These are phyloP conservation scores for Aethes cnicana DNA, from an alignment of 2,888 invertebrate species.

Conservation along the genomic window DNA sequence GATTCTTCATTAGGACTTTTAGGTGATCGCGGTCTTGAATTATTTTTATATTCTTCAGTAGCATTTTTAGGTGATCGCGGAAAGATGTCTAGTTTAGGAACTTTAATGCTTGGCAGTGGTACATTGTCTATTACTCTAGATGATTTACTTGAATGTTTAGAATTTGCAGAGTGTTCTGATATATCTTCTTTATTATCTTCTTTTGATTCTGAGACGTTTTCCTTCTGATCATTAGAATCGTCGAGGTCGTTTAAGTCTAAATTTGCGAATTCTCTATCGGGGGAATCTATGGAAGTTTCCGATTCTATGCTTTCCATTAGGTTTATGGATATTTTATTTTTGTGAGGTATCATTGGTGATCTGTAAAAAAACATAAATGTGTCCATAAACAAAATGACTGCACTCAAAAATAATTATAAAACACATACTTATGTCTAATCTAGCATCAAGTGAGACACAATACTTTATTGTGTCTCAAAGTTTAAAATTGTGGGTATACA, in stretches of 20 bases:
- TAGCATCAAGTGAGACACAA: too few species aligned
- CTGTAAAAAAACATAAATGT: slow-evolving; percentile 55
- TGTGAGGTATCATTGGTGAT: slow-evolving; percentile 76
- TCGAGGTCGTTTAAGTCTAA: slow-evolving; percentile 71
- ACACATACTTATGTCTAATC: neutral
- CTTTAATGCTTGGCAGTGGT: slow-evolving; percentile 66
- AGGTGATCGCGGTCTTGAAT: too few species aligned
- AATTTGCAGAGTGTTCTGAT: slow-evolving; percentile 51
- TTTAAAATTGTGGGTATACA: too few species aligned
- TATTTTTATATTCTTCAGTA: slow-evolving; percentile 46
- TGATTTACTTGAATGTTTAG: slow-evolving; percentile 48
- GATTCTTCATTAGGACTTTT: slow-evolving; percentile 47
- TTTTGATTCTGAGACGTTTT: slow-evolving; percentile 46
- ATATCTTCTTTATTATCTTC: slow-evolving; percentile 57
- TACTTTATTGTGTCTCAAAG: too few species aligned
- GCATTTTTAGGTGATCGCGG: slow-evolving; percentile 44
- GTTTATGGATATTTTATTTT: slow-evolving; percentile 77
- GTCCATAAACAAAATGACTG: too few species aligned
- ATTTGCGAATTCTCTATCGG: slow-evolving; percentile 72
- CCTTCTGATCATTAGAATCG: slow-evolving; percentile 50
- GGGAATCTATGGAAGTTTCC: slow-evolving; percentile 77
- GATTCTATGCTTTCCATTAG: slow-evolving; percentile 80
- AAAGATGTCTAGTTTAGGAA: slow-evolving; percentile 65
- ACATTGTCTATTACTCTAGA: slow-evolving; percentile 47
- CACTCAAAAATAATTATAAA: neutral